Percentiles rank a stretch among this genome's conserved stretches.
Evolutionary conservation across 2,113 vertebrate species (phyloP).

Genomic region (Rhagologus leucostigma): DNA sequence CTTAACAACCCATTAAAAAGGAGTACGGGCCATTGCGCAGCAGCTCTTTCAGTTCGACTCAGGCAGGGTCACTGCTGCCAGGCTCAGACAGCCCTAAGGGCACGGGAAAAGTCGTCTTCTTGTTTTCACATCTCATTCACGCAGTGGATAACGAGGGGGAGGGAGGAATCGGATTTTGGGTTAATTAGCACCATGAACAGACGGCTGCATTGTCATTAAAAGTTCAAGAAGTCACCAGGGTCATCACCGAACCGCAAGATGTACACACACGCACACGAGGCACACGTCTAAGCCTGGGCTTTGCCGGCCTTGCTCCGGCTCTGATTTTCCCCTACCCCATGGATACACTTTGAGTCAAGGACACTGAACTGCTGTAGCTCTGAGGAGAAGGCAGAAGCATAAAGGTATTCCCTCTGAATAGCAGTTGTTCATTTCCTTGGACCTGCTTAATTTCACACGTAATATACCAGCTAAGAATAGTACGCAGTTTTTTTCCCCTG

Average conservation of each 20-base stretch:
- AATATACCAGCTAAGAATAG: conserved; percentile 4
- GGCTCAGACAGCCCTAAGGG: conserved; percentile 45
- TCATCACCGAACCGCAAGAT: conserved; percentile 21
- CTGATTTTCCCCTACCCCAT: background rate
- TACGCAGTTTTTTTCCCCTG: background rate
- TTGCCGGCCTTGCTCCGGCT: background rate
- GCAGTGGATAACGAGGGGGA: conserved; percentile 28
- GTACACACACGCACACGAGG: conserved; percentile 39
- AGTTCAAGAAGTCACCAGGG: conserved; percentile 61
- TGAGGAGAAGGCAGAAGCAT: background rate
- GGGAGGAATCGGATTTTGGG: conserved; percentile 45
- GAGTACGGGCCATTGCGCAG: conserved; percentile 26
- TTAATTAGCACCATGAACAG: conserved; percentile 64
- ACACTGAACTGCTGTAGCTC: background rate
- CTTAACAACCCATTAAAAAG: conserved; percentile 55
- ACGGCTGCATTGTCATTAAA: conserved; percentile 55
- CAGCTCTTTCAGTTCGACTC: conserved; percentile 48
- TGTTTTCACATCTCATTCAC: conserved; percentile 66
- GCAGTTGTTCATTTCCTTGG: background rate
- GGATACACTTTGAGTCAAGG: background rate
- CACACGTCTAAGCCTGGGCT: background rate
- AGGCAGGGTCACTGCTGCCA: conserved; percentile 53
- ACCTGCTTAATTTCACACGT: conserved; percentile 8
- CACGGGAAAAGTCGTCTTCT: conserved; percentile 62
- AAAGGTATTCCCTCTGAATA: background rate